Base-by-base conservation (phyloP, 2,888 invertebrate species). In the Caenorhabditis zanzibari region DNA sequence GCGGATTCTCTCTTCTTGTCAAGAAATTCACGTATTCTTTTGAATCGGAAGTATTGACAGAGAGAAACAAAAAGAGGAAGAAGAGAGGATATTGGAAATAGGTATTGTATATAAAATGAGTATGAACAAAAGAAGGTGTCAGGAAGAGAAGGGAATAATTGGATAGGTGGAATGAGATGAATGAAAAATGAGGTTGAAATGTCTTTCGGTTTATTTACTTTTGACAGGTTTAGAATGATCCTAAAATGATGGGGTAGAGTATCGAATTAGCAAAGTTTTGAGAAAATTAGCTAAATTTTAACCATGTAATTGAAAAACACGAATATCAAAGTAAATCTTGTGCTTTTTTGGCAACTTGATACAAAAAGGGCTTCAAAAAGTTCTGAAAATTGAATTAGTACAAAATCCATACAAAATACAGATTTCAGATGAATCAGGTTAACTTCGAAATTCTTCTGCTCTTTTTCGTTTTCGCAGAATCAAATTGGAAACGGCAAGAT, bases 61-160 rank as follows among this genome's bases (percentile, higher is more conserved):
- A 54, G 16, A 35, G 19, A 52, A 14, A 56, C 7, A 64, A 59
- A 41, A 58, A 63, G 66, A 64, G 26, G 66, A 63, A 35, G 35
- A 49, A 12, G 32, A 6, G 6, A 12, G 64, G 41, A 32, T n/a
- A n/a, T n/a, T n/a, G n/a, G n/a, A 58, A n/a, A 9, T 19, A 32
- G 49, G 24, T 66, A n/a, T 66, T 47, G 49, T 41, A 47, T 38
- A 35, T 26, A 28, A 9, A 44, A 38, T 26, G 71, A 35, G 16
- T 24, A 12, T 19, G 69, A 56, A 68, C 56, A 68, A 68, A 68
- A 80, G 38, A 38, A 38, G 69, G 68, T 56, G 49, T 38, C 38
- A 54, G 66, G 77, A 59, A 24, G 22, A 61, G 24, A 77, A 63
- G 24, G 54, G 59, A 59, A 61, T 61, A 61, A 61, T 61, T 61